These are phyloP conservation scores for Branchinecta lynchi DNA, from an alignment of 1,140 invertebrate genomes.

Conservation along the genomic window DNA sequence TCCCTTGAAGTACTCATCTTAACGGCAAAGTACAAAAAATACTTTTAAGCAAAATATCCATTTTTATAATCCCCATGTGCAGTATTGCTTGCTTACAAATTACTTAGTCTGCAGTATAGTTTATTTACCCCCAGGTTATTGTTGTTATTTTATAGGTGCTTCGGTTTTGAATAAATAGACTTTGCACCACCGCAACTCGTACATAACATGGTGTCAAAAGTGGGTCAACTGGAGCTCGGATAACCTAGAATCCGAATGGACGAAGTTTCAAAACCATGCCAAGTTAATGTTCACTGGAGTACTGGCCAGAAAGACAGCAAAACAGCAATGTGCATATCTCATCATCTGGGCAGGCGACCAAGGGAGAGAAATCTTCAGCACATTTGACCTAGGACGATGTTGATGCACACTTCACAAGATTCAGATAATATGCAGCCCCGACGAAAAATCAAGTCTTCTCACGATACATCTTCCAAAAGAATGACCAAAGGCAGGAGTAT, in stretches of 20 bases:
- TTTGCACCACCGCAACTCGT: no score
- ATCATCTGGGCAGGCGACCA: not conserved
- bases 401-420: not conserved
- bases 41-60: no score
- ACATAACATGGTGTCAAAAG: no score
- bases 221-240: slow-evolving; percentile 1
- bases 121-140: no score
- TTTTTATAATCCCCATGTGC: no score
- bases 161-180: no score
- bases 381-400: slow-evolving; percentile 1
- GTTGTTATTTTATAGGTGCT: no score
- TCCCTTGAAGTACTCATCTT: no score
- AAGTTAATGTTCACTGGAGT: not conserved
- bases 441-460: slow-evolving; percentile 1
- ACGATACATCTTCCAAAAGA: not conserved
- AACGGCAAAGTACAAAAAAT: no score
- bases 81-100: no score
- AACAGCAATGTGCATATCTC: not conserved
- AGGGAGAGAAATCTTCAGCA: not conserved
- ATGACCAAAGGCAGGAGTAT: not conserved
- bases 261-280: slow-evolving; percentile 1
- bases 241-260: slow-evolving; percentile 1
- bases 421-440: not conserved
- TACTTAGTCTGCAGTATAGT: no score
- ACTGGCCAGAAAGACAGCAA: slow-evolving; percentile 4